These are phyloP conservation scores for Ditula angustiorana DNA, from an alignment of 2,888 invertebrate species.

Conservation along the genomic window DNA sequence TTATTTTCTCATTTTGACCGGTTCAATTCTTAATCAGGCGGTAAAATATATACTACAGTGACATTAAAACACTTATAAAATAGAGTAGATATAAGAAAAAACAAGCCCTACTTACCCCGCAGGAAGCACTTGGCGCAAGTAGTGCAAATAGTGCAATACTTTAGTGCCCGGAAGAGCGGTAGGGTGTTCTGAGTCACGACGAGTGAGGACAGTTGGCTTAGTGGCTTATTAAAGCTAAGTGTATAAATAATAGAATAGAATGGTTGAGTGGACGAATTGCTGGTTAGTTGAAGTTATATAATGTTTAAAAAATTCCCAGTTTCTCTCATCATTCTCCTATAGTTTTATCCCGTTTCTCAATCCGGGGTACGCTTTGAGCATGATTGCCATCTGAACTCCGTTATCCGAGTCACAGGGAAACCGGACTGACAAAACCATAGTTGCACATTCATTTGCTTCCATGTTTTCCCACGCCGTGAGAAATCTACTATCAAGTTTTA, in stretches of 20 bases:
- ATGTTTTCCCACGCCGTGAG: too few species aligned
- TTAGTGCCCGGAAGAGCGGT: constrained; percentile 3
- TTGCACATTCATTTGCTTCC: too few species aligned
- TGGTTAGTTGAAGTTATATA: neutral
- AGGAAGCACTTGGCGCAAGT: neutral
- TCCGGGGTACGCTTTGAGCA: too few species aligned
- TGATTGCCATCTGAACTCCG: too few species aligned
- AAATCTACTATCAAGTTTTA: too few species aligned
- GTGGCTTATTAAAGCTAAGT: constrained; percentile 28
- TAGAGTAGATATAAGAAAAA: neutral
- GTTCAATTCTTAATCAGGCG: too few species aligned
- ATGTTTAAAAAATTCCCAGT: too few species aligned
- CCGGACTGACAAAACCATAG: too few species aligned
- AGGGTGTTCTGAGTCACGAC: neutral
- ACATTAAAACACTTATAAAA: constrained; percentile 34
- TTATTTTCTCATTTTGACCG: too few species aligned
- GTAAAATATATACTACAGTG: constrained; percentile 41
- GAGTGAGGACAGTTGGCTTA: constrained; percentile 6
- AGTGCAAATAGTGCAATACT: neutral
- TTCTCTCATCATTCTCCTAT: too few species aligned
- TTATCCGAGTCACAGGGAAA: too few species aligned
- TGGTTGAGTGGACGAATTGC: neutral
- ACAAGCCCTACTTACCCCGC: neutral
- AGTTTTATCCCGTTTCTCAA: too few species aligned
- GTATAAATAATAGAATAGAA: neutral